Evolutionary conservation across 2,797 vertebrate species (phyloP), one percentile per base, ranked within the genome.

Genomic region (Austrolebias charrua): DNA sequence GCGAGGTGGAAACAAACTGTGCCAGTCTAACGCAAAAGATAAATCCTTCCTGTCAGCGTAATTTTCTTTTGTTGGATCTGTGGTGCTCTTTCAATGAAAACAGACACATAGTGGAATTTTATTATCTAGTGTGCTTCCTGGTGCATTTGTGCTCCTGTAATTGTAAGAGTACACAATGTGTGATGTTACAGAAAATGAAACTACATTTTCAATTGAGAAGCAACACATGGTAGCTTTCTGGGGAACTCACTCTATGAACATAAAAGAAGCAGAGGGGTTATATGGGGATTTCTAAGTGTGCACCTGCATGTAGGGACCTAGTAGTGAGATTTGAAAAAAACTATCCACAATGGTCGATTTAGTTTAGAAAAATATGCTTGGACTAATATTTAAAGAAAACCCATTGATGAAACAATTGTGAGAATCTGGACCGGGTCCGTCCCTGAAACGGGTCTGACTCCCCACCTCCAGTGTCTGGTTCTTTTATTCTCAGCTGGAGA

Each of bases 1-100:
- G 72, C n/a, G 35, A 75, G 5, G 3, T 67, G 59, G 54, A 80
- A 81, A 75, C 66, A 80, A 87, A 80, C 82, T 75, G 62, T 73
- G 79, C 69, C 53, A 70, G 58, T 71, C 69, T 63, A 46, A 70
- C 67, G 85, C 72, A 82, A 78, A 51, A 73, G 63, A 77, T 38
- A 59, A 71, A 75, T 79, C 42, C 51, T 79, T 55, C 78, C 75
- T 75, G 78, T 88, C 82, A 79, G 74, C 82, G 80, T 53, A 79
- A 76, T 76, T 59, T 60, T 75, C 51, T 24, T 76, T 66, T 67
- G 57, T 69, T 66, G 68, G 35, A 48, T 68, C 66, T 71, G 71
- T 76, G 83, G 78, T 68, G 61, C 64, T 69, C 68, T 76, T n/a
- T 80, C 55, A 66, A 42, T 59, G 49, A 46, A 49, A 55, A 60